Evolutionary conservation across 2,888 invertebrate genomes (phyloP).

Genomic region (Acutogordius australiensis): DNA sequence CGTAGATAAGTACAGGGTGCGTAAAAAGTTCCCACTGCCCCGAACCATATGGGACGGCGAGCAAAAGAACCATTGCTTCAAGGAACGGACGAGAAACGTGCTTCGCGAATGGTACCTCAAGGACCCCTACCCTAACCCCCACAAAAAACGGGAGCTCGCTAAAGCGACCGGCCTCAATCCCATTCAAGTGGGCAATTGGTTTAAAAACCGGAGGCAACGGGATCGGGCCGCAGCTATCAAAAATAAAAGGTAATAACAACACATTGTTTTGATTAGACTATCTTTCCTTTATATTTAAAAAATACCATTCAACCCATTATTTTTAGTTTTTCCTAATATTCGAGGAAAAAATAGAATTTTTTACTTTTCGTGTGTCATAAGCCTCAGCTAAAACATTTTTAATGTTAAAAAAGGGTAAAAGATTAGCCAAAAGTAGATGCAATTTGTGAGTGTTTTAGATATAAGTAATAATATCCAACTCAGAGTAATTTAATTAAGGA

Average conservation of each 20-base stretch:
- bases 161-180: slow-evolving; percentile 63
- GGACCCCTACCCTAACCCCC: slow-evolving; percentile 78
- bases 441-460: too few species aligned
- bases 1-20: slow-evolving; percentile 64
- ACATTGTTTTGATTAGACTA: too few species aligned
- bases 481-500: too few species aligned
- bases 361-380: too few species aligned
- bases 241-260: slow-evolving; percentile 41
- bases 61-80: slow-evolving; percentile 79
- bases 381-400: too few species aligned
- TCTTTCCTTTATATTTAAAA: too few species aligned
- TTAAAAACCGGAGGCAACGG: slow-evolving; percentile 56
- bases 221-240: slow-evolving; percentile 72
- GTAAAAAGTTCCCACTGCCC: slow-evolving; percentile 70
- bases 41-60: slow-evolving; percentile 80
- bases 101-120: slow-evolving; percentile 90
- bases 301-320: too few species aligned
- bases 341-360: too few species aligned
- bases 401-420: too few species aligned
- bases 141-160: slow-evolving; percentile 63
- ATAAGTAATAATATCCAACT: too few species aligned
- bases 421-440: too few species aligned
- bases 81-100: slow-evolving; percentile 63
- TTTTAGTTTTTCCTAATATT: too few species aligned
- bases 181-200: slow-evolving; percentile 75